Base-by-base conservation (phyloP, 1,140 invertebrate species). In the Zaprionus vittiger region DNA sequence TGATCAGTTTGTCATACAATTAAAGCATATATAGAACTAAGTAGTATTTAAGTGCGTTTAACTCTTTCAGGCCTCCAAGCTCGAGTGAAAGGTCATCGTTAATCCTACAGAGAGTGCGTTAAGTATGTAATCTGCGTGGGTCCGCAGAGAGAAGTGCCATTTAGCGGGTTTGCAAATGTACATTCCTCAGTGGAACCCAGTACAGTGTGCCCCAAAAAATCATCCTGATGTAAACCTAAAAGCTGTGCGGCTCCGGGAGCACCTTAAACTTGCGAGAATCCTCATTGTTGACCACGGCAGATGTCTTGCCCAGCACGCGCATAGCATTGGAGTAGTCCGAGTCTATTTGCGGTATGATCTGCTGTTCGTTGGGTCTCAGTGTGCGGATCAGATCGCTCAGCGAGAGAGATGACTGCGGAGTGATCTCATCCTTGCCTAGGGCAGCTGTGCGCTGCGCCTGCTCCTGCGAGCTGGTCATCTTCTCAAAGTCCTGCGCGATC, bases 281-380 rank as follows among this genome's bases (percentile, higher is more conserved):
- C 49, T 85, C 84, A 73, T 90, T 89, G 55, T 77, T 79, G 41
- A 83, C 68, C 31, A 71, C 82, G 57, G 73, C 80, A 2, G 84
- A 83, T n/a, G 81, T 93, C 69, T 93, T 93, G 75, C 92, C 92
- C 31, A 93, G 79, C 24, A 93, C 92, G 22, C 91, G 87, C 92
- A 93, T 93, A 49, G 92, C 91, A 75, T 93, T 92, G 47, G 92
- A 92, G 71, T 93, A 93, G 68, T 93, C 91, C 11, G 91, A 93
- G 67, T 93, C 92, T 72, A 93, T 93, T 67, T 93, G 92, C 34
- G 92, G 91, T 28, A 92, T 91, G 44, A 92, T 91, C 68, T 93
- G 92, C 61, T 93, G 92, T 28, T 93, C 92, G 52, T 91, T 92
- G 54, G 92, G 92, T n/a, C 91, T 83, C 59, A 93, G 38, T 14